These are phyloP conservation scores for Nicator chloris DNA, from an alignment of 2,113 vertebrate species.

Conservation along the genomic window DNA sequence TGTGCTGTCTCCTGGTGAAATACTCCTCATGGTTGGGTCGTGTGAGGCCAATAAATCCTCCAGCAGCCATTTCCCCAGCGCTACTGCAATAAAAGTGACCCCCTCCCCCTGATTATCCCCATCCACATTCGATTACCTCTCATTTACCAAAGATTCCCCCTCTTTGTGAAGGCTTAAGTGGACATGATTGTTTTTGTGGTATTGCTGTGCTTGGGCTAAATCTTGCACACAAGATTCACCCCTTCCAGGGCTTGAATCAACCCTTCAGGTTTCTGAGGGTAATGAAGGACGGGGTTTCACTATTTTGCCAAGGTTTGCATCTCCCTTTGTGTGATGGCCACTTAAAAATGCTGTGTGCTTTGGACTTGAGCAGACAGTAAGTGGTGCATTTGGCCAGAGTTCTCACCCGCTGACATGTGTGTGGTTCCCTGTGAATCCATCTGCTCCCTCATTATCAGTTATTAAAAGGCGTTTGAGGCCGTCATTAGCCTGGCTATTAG, in stretches of 20 bases:
- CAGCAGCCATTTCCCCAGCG: neutral
- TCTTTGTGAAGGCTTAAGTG: neutral
- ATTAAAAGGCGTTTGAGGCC: neutral
- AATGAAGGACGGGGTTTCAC: neutral
- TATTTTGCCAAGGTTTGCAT: neutral
- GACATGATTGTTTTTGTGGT: neutral
- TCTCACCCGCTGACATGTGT: neutral
- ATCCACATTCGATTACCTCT: neutral
- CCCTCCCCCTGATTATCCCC: neutral
- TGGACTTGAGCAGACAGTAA: neutral
- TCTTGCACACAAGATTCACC: neutral
- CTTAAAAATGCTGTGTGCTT: neutral
- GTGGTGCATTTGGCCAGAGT: neutral
- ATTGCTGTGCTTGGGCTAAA: neutral
- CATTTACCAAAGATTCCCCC: neutral
- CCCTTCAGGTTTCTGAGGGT: neutral
- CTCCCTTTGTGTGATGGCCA: neutral
- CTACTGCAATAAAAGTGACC: neutral
- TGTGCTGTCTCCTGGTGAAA: neutral
- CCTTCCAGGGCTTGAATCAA: neutral
- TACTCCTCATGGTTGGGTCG: fast-evolving
- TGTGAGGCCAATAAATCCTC: neutral
- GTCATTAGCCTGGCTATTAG: neutral
- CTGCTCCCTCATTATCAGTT: conserved; percentile 17
- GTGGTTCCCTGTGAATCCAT: neutral